Evolutionary conservation across 2,888 invertebrate genomes (phyloP).

Genomic region (Isotomurus palustris): DNA sequence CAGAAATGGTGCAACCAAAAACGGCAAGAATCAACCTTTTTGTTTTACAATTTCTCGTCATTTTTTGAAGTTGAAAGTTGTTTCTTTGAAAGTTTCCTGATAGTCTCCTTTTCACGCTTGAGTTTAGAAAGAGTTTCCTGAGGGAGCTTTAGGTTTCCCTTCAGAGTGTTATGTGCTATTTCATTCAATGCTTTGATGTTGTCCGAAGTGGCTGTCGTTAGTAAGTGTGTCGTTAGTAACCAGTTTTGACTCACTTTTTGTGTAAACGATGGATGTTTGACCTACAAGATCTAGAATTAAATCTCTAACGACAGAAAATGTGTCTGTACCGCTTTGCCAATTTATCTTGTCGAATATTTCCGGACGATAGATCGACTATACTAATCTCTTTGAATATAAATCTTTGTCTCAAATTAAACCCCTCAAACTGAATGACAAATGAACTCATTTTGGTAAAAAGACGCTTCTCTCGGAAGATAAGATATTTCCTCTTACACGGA

Average conservation of each 20-base stretch:
- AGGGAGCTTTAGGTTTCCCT: constrained; percentile 1
- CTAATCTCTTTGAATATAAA: constrained; percentile 21
- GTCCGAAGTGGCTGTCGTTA: constrained; percentile 1
- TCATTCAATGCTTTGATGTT: constrained; percentile 16
- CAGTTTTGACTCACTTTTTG: constrained; percentile 17
- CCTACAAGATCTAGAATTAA: background rate
- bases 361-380: background rate
- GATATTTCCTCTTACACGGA: constrained; percentile 20
- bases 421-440: constrained; percentile 23
- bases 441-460: constrained; percentile 25
- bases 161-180: background rate
- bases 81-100: constrained; percentile 7
- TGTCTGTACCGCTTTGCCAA: no score
- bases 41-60: constrained; percentile 11
- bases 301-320: no score
- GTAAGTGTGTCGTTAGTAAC: background rate
- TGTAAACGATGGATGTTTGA: constrained; percentile 9
- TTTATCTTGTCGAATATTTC: no score
- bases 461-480: constrained; percentile 9
- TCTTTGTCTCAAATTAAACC: constrained; percentile 7
- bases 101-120: background rate
- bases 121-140: background rate
- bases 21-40: constrained; percentile 8
- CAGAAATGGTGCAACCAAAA: constrained; percentile 17
- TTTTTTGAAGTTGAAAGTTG: background rate